phyloP scores from a whole-genome alignment of 2,888 invertebrate genomes.

The Pantelozetes paolii region DNA sequence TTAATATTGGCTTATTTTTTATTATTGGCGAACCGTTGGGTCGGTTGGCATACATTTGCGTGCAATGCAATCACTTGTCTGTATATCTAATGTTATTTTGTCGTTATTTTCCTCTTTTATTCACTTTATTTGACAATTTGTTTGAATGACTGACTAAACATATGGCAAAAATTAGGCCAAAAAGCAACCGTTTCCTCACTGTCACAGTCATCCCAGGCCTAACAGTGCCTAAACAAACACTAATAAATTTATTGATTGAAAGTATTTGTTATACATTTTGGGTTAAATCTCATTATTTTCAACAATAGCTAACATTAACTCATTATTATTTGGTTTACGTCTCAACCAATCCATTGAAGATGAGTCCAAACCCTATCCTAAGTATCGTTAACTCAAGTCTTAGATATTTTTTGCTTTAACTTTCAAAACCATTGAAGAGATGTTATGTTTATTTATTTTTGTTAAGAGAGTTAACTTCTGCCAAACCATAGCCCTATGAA shows the following conservation, averaged over 20 bases:
- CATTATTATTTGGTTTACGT: not conserved
- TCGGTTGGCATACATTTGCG: conserved; percentile 30
- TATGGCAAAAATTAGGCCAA: conserved; percentile 28
- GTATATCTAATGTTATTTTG: not conserved
- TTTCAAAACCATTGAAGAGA: not conserved
- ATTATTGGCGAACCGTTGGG: conserved; percentile 11
- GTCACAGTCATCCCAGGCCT: not conserved
- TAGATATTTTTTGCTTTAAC: not conserved
- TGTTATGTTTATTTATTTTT: conserved; percentile 30
- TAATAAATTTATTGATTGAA: conserved; percentile 10
- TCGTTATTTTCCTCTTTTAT: conserved; percentile 28
- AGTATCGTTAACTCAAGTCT: not conserved
- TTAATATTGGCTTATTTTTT: conserved; percentile 12
- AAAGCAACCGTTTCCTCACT: not conserved
- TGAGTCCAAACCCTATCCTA: not conserved
- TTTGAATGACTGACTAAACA: conserved; percentile 18
- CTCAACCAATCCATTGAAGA: not conserved
- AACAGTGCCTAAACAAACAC: not conserved
- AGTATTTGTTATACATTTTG: not conserved
- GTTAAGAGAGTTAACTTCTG: conserved; percentile 24
- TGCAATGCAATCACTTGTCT: conserved; percentile 34
- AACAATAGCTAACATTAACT: not conserved
- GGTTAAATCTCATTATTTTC: not conserved
- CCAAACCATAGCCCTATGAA: conserved; percentile 13
- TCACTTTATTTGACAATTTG: conserved; percentile 23